phyloP scores from a whole-genome alignment of 2,797 vertebrate species.

The Propithecus deckenii region DNA sequence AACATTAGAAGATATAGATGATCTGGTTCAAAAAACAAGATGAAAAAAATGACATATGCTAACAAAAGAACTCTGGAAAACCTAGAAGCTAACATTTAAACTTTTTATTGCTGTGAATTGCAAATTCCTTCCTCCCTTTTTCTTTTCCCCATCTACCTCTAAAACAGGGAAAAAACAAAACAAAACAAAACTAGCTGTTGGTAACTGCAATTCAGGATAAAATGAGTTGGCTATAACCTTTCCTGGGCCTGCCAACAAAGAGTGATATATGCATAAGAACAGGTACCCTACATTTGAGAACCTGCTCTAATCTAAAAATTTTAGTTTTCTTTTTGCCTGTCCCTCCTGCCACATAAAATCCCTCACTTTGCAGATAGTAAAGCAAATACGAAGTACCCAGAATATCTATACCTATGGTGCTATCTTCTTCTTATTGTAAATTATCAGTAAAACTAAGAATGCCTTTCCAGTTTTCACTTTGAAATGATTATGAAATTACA shows the following conservation, averaged over 20 bases:
- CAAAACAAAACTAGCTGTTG: not conserved
- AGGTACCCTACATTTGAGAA: not conserved
- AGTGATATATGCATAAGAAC: not conserved
- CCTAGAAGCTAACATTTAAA: not conserved
- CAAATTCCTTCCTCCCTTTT: not conserved
- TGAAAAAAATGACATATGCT: not conserved
- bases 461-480: not conserved
- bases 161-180: not conserved
- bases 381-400: not conserved
- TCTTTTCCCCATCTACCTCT: not conserved
- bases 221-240: not conserved
- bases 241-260: not conserved
- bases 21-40: constrained; percentile 21
- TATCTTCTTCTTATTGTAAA: not conserved
- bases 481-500: not conserved
- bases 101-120: not conserved
- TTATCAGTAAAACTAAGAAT: not conserved
- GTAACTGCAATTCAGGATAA: not conserved
- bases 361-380: not conserved
- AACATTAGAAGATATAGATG: constrained; percentile 23
- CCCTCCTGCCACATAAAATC: not conserved
- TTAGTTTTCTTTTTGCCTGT: not conserved
- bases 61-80: constrained; percentile 22
- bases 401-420: not conserved
- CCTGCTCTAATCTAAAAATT: not conserved